Base-by-base conservation (phyloP, 2,888 invertebrate genomes). In the Sarcophaga rosellei region DNA sequence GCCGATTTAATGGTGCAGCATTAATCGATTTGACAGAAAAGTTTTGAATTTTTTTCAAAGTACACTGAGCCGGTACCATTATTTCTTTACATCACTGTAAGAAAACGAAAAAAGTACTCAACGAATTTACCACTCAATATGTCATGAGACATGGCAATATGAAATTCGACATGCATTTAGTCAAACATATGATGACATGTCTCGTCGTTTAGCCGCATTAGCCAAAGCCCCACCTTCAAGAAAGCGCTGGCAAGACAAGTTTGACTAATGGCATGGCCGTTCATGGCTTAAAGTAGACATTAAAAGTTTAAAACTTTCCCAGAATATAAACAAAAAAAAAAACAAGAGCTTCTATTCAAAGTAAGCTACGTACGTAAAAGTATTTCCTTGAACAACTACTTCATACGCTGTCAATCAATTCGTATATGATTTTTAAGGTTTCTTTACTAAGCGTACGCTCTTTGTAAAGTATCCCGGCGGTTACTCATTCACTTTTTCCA, bases 271-370 rank as follows among this genome's bases (percentile, higher is more conserved):
- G 21, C 20, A 61, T 61, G 61, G 23, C 59, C 4, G 1, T 12
- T 47, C 47, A 21, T 66, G 77, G 72, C 47, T 77, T 77, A 72
- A 70, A 61, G 57, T 20, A 63, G 11, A 63, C 53, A 53, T 57
- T 59, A 35, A 65, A 77, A 82, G 72, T 73, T 82, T 63, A 66
- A 70, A 82, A 76, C 76, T 76, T 82, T 82, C 82, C 76, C 82
- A 82, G 82, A 76, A 70, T 72, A 25, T 81, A 4, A 53, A 17
- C 0, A 17, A 53, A 53, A 5, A 12, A 47, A 35, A 0, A 35
- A 0, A 35, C 6, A 35, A 35, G 35, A 35, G 8, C 1, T 35
- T 35, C 35, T 35, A 35, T 35, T 35, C 35, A 6, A 35, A 35
- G 35, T 35, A 35, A 35, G 2, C 53, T 4, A 4, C 2, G 15